A percentile compares a stretch with the other conserved stretches of the same genome.
Evolutionary conservation across 2,797 vertebrate species (phyloP).

Genomic region (Urosaurus nigricauda): DNA sequence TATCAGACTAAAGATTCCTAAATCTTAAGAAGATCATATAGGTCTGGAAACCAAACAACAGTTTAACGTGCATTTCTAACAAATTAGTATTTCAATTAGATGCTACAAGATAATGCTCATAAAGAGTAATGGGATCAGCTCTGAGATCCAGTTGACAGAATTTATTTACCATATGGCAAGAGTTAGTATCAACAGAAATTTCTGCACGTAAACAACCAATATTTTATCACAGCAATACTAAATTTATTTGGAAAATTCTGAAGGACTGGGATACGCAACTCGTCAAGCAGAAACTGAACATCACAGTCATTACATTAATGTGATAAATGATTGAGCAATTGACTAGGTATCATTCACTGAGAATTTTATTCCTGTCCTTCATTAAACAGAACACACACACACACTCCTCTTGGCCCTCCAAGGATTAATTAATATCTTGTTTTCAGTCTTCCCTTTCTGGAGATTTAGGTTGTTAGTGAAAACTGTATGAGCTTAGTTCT

Average conservation of each 20-base stretch:
- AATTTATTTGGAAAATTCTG: conserved; percentile 3
- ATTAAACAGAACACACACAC: neutral
- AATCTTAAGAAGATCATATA: conserved; percentile 48
- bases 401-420: neutral
- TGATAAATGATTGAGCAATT: neutral
- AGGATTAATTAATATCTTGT: neutral
- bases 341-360: neutral
- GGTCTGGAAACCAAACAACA: conserved; percentile 46
- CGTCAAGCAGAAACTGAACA: neutral
- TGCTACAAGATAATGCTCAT: conserved; percentile 52
- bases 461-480: neutral
- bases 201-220: conserved; percentile 58
- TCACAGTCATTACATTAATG: neutral
- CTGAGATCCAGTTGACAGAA: conserved; percentile 67
- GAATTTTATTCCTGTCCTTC: neutral
- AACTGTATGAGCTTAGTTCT: neutral
- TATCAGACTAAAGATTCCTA: conserved; percentile 31
- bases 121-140: conserved; percentile 66
- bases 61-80: conserved; percentile 44
- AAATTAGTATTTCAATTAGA: conserved; percentile 59
- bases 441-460: neutral
- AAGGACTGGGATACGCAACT: conserved; percentile 35
- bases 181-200: conserved; percentile 53
- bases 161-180: conserved; percentile 71
- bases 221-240: neutral